Percentiles rank a stretch among this genome's conserved stretches.
phyloP scores from a whole-genome alignment of 1,140 invertebrate species.

The Neodiprion pinetum region DNA sequence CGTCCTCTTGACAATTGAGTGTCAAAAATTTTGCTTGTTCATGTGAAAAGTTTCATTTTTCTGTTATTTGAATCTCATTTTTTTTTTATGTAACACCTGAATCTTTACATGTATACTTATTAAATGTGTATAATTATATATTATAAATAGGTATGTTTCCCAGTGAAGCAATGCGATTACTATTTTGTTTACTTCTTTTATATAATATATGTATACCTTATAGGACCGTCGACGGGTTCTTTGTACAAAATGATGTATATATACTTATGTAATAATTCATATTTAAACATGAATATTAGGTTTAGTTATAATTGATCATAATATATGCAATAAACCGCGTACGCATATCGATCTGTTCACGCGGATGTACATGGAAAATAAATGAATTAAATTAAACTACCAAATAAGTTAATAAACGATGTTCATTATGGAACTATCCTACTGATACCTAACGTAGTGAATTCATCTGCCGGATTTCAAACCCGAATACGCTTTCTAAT shows the following conservation, averaged over 20 bases:
- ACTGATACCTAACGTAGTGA: too few relatives aligned
- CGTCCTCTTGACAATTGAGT: too few relatives aligned
- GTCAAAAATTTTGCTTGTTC: neutral
- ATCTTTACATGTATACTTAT: too few relatives aligned
- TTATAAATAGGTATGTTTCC: neutral
- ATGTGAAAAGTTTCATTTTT: neutral
- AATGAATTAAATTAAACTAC: too few relatives aligned
- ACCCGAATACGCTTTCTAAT: too few relatives aligned
- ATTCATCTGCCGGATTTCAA: too few relatives aligned
- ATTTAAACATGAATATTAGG: constrained; percentile 35
- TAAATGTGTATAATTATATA: too few relatives aligned
- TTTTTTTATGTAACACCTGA: neutral
- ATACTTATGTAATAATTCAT: constrained; percentile 39
- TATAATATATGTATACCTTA: constrained; percentile 18
- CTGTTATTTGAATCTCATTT: neutral
- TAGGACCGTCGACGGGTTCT: constrained; percentile 25
- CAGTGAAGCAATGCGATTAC: neutral
- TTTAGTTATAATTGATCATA: constrained; percentile 30
- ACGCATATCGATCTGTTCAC: too few relatives aligned
- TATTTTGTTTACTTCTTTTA: neutral
- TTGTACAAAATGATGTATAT: constrained; percentile 48
- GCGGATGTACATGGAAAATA: too few relatives aligned
- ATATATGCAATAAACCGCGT: constrained; percentile 18
- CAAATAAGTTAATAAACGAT: too few relatives aligned
- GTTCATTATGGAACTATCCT: too few relatives aligned